These are phyloP conservation scores for Centropus bengalensis DNA, from an alignment of 2,113 vertebrate species.

Conservation along the genomic window DNA sequence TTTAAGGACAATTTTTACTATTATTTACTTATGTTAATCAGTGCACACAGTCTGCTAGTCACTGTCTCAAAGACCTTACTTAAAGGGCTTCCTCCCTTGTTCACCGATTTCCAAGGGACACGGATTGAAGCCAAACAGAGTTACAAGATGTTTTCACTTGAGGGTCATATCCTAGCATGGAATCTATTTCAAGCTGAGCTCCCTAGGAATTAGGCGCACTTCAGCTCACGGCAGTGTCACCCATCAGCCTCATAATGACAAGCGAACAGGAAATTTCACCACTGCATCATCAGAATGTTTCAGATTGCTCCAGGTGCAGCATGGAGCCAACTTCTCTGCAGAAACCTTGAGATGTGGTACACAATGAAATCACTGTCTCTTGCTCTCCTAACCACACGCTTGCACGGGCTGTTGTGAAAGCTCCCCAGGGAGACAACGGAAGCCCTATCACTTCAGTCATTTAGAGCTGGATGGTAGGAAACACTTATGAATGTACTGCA, in stretches of 20 bases:
- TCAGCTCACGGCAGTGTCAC: background rate
- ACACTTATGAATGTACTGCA: background rate
- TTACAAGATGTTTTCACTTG: background rate
- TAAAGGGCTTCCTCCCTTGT: background rate
- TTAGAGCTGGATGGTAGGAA: conserved; percentile 16
- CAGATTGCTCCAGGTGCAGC: conserved; percentile 13
- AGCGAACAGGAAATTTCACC: conserved; percentile 47
- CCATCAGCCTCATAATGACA: conserved; percentile 25
- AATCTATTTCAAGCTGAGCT: background rate
- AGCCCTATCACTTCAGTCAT: conserved; percentile 1
- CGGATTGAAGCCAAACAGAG: background rate
- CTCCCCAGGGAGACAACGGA: conserved; percentile 1
- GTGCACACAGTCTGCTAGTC: background rate
- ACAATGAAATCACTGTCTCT: conserved; percentile 30
- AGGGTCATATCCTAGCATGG: background rate
- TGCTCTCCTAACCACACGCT: background rate
- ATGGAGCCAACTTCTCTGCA: background rate
- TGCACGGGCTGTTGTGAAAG: background rate
- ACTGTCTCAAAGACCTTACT: background rate
- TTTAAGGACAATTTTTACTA: background rate
- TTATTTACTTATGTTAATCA: background rate
- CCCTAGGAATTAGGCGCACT: conserved; percentile 19
- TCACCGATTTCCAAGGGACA: background rate
- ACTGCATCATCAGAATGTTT: background rate
- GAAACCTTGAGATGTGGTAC: background rate